Evolutionary conservation across 2,888 invertebrate genomes (phyloP), one percentile per base, ranked within the genome.

Genomic region (Apamea crenata): DNA sequence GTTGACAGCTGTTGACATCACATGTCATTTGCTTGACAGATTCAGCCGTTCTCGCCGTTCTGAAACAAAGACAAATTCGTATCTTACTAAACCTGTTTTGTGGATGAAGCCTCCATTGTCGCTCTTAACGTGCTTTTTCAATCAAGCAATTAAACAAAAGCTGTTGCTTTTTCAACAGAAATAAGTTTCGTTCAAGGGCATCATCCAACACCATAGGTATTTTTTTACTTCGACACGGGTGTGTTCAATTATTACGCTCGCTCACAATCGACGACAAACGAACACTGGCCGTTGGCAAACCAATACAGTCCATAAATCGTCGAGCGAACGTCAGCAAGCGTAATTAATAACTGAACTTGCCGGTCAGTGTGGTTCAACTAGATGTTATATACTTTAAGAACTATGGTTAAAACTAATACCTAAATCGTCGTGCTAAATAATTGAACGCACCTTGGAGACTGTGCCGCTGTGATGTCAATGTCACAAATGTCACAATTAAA

Each of bases 1-100:
- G 10, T 68, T 44, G 18, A 47, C 47, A 47, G 40, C 40, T 40
- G 40, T 40, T 47, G 47, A 29, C 68, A 36, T 65, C 21, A n/a
- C 18, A n/a, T n/a, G n/a, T n/a, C n/a, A 44, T 29, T 68, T 44
- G 44, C 21, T 18, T 69, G 81, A 69, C 70, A 69, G 16, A 32
- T 47, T 25, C 18, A 32, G n/a, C 66, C 40, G 16, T 10, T 50
- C 18, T 40, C 1, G 40, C 16, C 73, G 74, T 74, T 53, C 74
- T 21, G 29, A 16, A 32, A 69, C 29, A 29, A 69, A 18, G 47
- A 47, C 47, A 29, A 21, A 29, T 68, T 68, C 40, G 21, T 44
- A 12, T 18, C 5, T 29, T 68, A 44, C n/a, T 29, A 1, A n/a
- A 44, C 40, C n/a, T n/a, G 8, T 40, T 10, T n/a, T 36, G 25